Evolutionary conservation across 2,113 vertebrate species (phyloP).

Genomic region (Malaclemys terrapin): DNA sequence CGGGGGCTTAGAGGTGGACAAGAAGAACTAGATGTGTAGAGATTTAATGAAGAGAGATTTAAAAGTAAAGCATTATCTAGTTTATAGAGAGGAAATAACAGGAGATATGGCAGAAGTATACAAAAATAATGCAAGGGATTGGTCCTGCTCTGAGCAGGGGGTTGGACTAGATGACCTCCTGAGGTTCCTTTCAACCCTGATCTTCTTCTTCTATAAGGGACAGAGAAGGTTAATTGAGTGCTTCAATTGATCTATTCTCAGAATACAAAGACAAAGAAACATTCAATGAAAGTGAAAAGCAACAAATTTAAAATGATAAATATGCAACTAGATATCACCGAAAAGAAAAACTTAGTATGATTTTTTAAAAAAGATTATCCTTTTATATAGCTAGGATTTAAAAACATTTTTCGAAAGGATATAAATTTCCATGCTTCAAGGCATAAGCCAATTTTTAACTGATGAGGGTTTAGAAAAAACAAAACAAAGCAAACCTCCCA

Average conservation of each 20-base stretch:
- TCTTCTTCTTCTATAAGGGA: too few species aligned
- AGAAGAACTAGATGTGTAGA: not conserved
- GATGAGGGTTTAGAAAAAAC: not conserved
- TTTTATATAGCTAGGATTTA: not conserved
- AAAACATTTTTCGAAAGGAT: not conserved
- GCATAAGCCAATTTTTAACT: not conserved
- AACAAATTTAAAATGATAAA: not conserved
- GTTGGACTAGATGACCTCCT: too few species aligned
- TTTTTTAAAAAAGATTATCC: not conserved
- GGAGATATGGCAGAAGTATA: fast-evolving
- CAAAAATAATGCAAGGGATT: not conserved
- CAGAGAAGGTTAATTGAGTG: not conserved
- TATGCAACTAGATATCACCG: not conserved
- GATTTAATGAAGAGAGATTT: not conserved
- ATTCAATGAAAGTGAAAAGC: not conserved
- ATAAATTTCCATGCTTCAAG: not conserved
- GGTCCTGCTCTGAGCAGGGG: too few species aligned
- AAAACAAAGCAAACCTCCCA: not conserved
- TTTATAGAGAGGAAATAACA: not conserved
- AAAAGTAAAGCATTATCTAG: not conserved
- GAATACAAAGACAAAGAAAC: not conserved
- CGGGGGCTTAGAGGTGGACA: not conserved
- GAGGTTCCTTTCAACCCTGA: too few species aligned
- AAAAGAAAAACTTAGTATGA: not conserved
- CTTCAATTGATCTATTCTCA: not conserved